Conservation (phyloP, 2,113 vertebrate species). For the Echinops telfairi region DNA sequence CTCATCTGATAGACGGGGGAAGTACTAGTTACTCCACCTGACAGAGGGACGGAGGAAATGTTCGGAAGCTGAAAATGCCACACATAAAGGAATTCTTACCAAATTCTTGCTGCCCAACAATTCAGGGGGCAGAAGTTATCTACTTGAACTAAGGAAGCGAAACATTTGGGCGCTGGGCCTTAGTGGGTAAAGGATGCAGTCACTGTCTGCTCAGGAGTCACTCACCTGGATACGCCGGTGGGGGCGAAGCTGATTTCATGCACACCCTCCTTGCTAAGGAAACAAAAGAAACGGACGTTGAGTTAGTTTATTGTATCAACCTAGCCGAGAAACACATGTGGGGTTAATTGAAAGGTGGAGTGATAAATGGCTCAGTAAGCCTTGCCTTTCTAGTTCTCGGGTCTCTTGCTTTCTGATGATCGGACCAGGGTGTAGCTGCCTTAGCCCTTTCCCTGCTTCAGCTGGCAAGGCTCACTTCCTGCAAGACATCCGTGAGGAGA, state of each 20-base stretch:
- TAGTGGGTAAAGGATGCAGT: not conserved
- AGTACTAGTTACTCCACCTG: not conserved
- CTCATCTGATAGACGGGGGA: not conserved
- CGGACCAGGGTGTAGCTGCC: too few relatives aligned
- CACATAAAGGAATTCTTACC: not conserved
- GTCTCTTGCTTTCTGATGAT: too few relatives aligned
- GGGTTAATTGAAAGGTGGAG: too few relatives aligned
- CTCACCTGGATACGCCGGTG: conserved; percentile 93
- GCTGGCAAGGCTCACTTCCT: too few relatives aligned
- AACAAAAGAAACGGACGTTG: conserved; percentile 39
- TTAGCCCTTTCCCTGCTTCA: too few relatives aligned
- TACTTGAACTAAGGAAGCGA: not conserved
- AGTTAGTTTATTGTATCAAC: too few relatives aligned
- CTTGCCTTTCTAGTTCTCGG: too few relatives aligned
- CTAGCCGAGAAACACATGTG: too few relatives aligned
- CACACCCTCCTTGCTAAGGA: conserved; percentile 89
- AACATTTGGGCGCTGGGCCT: not conserved
- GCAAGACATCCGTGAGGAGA: too few relatives aligned
- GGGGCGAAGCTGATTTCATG: conserved; percentile 93
- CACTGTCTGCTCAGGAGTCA: not conserved
- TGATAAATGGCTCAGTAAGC: too few relatives aligned
- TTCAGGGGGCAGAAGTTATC: not conserved
- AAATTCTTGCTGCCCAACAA: not conserved
- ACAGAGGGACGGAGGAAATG: not conserved
- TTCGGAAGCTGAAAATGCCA: not conserved